A percentile compares a stretch with the other conserved stretches of the same genome.
phyloP scores from a whole-genome alignment of 1,140 invertebrate genomes.

The Phthorimaea operculella region DNA sequence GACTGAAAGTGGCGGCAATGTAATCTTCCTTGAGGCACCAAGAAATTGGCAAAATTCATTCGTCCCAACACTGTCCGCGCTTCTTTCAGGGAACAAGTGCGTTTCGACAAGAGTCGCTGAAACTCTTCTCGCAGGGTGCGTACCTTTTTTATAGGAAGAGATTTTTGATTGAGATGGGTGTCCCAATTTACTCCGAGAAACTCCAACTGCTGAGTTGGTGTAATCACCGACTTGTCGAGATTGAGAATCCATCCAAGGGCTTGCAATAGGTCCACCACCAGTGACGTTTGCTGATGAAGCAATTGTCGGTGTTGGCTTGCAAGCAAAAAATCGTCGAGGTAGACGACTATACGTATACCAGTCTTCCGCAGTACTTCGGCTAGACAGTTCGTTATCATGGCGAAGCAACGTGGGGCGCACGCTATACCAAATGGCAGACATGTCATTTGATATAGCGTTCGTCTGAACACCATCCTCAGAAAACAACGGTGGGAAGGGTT shows the following conservation, averaged over 20 bases:
- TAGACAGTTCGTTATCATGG: neutral
- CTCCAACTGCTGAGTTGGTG: neutral
- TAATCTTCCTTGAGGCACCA: conserved; percentile 2
- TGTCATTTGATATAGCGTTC: conserved; percentile 1
- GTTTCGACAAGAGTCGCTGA: neutral
- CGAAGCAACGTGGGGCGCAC: neutral
- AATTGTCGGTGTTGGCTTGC: neutral
- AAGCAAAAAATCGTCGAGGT: neutral
- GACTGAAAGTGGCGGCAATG: neutral
- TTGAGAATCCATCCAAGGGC: neutral
- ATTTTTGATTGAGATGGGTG: neutral
- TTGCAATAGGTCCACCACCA: neutral
- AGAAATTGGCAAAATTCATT: conserved; percentile 2
- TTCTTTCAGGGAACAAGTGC: neutral
- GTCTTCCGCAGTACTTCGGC: neutral
- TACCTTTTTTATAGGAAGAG: conserved; percentile 1
- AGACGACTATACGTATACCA: neutral
- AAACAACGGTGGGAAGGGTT: conserved; percentile 13
- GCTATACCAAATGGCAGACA: conserved; percentile 2
- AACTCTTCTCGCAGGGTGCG: neutral
- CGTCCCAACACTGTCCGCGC: neutral
- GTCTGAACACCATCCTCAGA: conserved; percentile 11
- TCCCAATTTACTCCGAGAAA: conserved; percentile 1
- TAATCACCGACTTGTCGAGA: neutral
- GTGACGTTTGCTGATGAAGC: neutral